Evolutionary conservation across 2,113 vertebrate genomes (phyloP).

Genomic region (Ceuthmochares aereus): DNA sequence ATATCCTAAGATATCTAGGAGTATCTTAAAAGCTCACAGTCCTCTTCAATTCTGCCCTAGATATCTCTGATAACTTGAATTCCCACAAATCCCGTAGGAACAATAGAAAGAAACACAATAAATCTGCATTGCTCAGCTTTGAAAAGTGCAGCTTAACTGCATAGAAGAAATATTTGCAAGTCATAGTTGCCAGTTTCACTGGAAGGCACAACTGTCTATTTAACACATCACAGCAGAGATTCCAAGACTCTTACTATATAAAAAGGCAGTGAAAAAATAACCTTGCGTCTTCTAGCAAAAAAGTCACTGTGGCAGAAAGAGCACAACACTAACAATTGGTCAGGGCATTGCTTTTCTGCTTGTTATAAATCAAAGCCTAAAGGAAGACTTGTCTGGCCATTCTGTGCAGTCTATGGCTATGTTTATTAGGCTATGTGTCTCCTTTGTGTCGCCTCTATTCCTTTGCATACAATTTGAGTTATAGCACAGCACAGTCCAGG

Average conservation of each 20-base stretch:
- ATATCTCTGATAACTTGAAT: neutral
- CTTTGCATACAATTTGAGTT: neutral
- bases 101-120: neutral
- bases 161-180: constrained; percentile 43
- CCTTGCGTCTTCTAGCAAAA: neutral
- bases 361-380: constrained; percentile 32
- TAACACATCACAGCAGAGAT: neutral
- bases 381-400: neutral
- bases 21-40: neutral
- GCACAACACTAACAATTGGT: constrained; percentile 14
- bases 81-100: neutral
- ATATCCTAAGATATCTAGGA: neutral
- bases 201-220: constrained; percentile 14
- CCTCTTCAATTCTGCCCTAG: neutral
- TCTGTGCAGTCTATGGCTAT: neutral
- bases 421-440: neutral
- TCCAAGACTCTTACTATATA: neutral
- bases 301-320: constrained; percentile 14
- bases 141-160: neutral
- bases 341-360: constrained; percentile 25
- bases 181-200: constrained; percentile 18
- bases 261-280: constrained; percentile 32
- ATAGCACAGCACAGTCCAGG: neutral
- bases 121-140: neutral
- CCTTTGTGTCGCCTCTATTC: neutral